phyloP scores from a whole-genome alignment of 2,888 invertebrate genomes.

The Drosophila niveifrons region DNA sequence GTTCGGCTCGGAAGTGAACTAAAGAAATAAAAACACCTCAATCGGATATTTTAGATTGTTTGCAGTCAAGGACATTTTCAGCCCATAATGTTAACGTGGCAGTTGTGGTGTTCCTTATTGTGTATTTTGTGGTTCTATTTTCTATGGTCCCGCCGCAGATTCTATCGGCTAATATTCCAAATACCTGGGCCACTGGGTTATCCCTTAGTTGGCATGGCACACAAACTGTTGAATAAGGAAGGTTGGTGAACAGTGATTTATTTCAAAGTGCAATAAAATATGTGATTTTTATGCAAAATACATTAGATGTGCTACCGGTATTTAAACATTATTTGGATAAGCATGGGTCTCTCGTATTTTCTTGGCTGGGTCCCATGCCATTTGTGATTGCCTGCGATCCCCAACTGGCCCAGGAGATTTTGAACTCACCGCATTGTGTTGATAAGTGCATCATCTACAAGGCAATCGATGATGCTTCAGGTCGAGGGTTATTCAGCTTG shows the following conservation, averaged over 20 bases:
- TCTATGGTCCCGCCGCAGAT: slow-evolving; percentile 80
- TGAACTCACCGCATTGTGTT: slow-evolving; percentile 81
- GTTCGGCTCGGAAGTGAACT: too few species aligned
- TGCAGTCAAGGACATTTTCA: not conserved
- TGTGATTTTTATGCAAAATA: not conserved
- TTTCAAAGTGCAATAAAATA: not conserved
- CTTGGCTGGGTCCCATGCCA: slow-evolving; percentile 80
- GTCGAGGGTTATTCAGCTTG: slow-evolving; percentile 74
- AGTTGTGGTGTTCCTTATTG: slow-evolving; percentile 57
- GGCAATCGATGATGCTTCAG: slow-evolving; percentile 79
- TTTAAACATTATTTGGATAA: slow-evolving; percentile 61
- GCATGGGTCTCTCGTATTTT: slow-evolving; percentile 71
- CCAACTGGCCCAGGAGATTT: slow-evolving; percentile 75
- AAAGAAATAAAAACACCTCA: too few species aligned
- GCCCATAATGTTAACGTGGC: slow-evolving; percentile 5
- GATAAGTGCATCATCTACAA: slow-evolving; percentile 80
- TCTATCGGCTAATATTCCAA: slow-evolving; percentile 73
- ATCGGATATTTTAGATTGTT: too few species aligned
- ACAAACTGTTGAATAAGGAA: slow-evolving; percentile 72
- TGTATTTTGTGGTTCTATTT: slow-evolving; percentile 75
- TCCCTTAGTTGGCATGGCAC: slow-evolving; percentile 81
- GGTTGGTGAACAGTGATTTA: slow-evolving; percentile 55
- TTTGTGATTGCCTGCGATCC: slow-evolving; percentile 69
- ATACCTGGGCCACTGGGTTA: slow-evolving; percentile 82
- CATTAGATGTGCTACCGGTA: slow-evolving; percentile 66